Conservation (phyloP, 2,113 vertebrate species). For the Tachysurus fulvidraco region DNA sequence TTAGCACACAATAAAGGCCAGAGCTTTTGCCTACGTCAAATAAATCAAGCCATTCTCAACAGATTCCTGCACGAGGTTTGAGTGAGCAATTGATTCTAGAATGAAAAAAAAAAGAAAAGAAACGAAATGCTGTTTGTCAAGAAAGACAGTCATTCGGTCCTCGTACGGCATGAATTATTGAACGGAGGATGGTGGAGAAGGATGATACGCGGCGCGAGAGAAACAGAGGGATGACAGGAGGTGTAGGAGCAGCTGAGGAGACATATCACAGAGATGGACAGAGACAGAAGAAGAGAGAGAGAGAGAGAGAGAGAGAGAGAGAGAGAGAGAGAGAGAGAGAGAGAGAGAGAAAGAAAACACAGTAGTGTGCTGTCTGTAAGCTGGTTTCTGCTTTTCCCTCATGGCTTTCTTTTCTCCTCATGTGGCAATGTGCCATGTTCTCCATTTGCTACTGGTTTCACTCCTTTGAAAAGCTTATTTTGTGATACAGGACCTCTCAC, state of each 20-base stretch:
- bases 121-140: constrained; percentile 54
- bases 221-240: constrained; percentile 48
- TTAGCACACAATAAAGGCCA: constrained; percentile 36
- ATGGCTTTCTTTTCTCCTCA: constrained; percentile 37
- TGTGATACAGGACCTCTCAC: not conserved
- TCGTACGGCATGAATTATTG: constrained; percentile 56
- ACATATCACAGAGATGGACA: constrained; percentile 47
- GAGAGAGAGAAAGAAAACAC: constrained; percentile 17
- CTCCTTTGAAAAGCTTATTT: constrained; percentile 18
- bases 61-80: constrained; percentile 39
- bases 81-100: constrained; percentile 39
- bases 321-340: constrained; percentile 30
- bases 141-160: constrained; percentile 54
- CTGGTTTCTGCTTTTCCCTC: constrained; percentile 30
- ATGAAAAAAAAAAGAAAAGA: constrained; percentile 33
- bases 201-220: constrained; percentile 49
- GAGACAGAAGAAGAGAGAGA: constrained; percentile 32
- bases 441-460: constrained; percentile 40
- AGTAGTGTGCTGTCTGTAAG: constrained; percentile 34
- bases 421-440: constrained; percentile 42
- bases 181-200: constrained; percentile 49
- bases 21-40: constrained; percentile 11
- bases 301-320: constrained; percentile 34
- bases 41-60: constrained; percentile 39
- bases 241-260: constrained; percentile 47